Conservation (phyloP, 2,797 vertebrate species). For the Tamandua tetradactyla region DNA sequence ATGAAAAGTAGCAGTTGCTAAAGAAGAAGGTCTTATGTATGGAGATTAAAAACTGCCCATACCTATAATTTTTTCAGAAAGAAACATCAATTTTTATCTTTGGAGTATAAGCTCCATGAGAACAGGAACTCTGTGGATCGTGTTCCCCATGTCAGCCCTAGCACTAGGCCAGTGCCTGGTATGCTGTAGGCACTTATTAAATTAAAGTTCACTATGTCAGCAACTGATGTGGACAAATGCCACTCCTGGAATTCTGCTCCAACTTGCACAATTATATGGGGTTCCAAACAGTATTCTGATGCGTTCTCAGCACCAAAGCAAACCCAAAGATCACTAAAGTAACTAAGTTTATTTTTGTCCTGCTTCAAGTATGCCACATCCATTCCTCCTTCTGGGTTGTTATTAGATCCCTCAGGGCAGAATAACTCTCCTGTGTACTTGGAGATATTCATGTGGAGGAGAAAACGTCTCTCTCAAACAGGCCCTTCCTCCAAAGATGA, state of each 20-base stretch:
- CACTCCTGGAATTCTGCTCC: background rate
- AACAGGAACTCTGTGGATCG: background rate
- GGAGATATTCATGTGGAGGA: background rate
- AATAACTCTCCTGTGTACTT: background rate
- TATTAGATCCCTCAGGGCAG: background rate
- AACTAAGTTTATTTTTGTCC: background rate
- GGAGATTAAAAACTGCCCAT: background rate
- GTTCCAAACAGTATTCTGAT: background rate
- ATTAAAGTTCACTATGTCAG: background rate
- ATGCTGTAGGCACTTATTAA: background rate
- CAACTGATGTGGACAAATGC: background rate
- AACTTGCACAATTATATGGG: background rate
- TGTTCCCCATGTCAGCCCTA: no score
- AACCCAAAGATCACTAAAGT: background rate
- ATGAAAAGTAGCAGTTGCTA: background rate
- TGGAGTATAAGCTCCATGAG: background rate
- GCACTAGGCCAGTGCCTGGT: background rate
- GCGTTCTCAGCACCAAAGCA: background rate
- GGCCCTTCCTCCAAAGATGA: background rate
- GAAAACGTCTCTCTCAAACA: background rate
- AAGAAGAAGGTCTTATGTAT: background rate
- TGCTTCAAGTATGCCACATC: background rate
- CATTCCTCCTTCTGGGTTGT: background rate
- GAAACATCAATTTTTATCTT: background rate
- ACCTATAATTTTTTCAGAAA: background rate